Percentiles rank a stretch among this genome's conserved stretches.
Evolutionary conservation across 1,140 invertebrate genomes (phyloP).

Genomic region (Drosophila arizonae): DNA sequence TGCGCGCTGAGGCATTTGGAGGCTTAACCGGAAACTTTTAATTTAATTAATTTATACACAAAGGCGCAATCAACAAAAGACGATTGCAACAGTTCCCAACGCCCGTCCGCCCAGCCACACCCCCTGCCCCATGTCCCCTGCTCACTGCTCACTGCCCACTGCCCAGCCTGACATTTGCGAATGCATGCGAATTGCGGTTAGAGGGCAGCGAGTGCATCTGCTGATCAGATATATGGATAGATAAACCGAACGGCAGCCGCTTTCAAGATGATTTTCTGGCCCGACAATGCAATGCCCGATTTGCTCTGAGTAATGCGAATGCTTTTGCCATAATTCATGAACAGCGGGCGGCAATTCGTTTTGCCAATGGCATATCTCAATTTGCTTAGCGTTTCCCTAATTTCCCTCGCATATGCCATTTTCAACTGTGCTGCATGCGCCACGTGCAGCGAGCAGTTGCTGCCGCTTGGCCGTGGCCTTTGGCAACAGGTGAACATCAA

Average conservation of each 20-base stretch:
- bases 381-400: slow-evolving; percentile 7
- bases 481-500: slow-evolving; percentile 55
- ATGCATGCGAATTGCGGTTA: slow-evolving; percentile 66
- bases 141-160: neutral
- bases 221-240: slow-evolving; percentile 44
- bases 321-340: slow-evolving; percentile 54
- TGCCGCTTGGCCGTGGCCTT: slow-evolving; percentile 30
- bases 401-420: neutral
- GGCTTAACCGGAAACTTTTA: slow-evolving; percentile 82
- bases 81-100: slow-evolving; percentile 27
- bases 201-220: slow-evolving; percentile 58
- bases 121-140: neutral
- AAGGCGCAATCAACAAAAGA: slow-evolving; percentile 78
- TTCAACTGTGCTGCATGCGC: slow-evolving; percentile 23
- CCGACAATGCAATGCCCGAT: slow-evolving; percentile 42
- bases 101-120: neutral
- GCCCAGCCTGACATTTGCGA: neutral
- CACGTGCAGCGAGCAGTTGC: slow-evolving; percentile 8
- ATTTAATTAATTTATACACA: slow-evolving; percentile 82
- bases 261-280: slow-evolving; percentile 43
- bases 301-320: slow-evolving; percentile 51
- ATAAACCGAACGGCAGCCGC: slow-evolving; percentile 31
- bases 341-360: slow-evolving; percentile 30
- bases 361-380: slow-evolving; percentile 6
- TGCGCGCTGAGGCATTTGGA: slow-evolving; percentile 56